These are phyloP conservation scores for Sarcoramphus papa DNA, from an alignment of 2,797 vertebrate genomes.

Conservation along the genomic window DNA sequence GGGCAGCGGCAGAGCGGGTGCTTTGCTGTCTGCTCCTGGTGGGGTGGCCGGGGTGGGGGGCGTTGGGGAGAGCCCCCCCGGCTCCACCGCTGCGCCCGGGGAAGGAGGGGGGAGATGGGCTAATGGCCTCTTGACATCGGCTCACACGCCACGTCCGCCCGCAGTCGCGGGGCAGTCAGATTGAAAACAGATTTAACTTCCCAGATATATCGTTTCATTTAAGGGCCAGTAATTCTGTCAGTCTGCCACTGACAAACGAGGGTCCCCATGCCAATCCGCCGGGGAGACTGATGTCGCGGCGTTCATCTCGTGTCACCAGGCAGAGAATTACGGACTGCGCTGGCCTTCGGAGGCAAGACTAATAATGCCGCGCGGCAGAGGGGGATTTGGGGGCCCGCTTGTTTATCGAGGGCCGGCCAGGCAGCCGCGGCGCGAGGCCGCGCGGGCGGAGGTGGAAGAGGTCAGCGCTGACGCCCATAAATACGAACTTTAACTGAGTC, in stretches of 20 bases:
- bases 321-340: slow-evolving; percentile 78
- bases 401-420: slow-evolving; percentile 54
- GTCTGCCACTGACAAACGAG: slow-evolving; percentile 77
- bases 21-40: not conserved
- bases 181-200: slow-evolving; percentile 75
- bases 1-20: not conserved
- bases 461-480: slow-evolving; percentile 75
- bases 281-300: slow-evolving; percentile 38
- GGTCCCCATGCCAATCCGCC: slow-evolving; percentile 48
- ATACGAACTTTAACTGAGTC: slow-evolving; percentile 69
- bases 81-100: accelerated
- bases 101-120: slow-evolving; percentile 29
- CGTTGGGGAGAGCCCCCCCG: not conserved
- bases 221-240: slow-evolving; percentile 83
- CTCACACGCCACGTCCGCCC: slow-evolving; percentile 37
- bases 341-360: slow-evolving; percentile 81
- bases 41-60: accelerated
- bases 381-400: slow-evolving; percentile 55
- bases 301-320: slow-evolving; percentile 65
- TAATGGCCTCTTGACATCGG: slow-evolving; percentile 77
- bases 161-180: slow-evolving; percentile 43
- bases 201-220: slow-evolving; percentile 82
- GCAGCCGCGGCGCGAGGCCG: slow-evolving; percentile 34
- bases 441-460: slow-evolving; percentile 69
- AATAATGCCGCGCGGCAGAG: slow-evolving; percentile 55